Evolutionary conservation across 2,797 vertebrate species (phyloP), one percentile per base, ranked within the genome.

Genomic region (Babyrousa celebensis): DNA sequence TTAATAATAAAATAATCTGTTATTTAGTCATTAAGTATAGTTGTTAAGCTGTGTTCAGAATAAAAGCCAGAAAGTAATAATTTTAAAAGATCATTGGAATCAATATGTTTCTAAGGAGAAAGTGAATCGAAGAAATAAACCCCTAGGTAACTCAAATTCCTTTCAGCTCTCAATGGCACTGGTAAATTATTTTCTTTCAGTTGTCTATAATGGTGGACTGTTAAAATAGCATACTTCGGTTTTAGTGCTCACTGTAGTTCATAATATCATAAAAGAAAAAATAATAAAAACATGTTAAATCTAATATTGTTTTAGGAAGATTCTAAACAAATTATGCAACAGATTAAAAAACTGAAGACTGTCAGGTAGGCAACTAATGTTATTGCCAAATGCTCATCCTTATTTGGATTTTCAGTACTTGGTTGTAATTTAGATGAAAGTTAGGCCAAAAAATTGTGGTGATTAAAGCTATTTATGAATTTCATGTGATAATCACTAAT

Each of bases 11-110:
- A 98, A 98, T 88, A 97, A 98, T 98, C 97, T 98, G 97, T 98
- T 99, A 98, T 98, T 99, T 98, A 98, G 98, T 98, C 96, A 98
- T 98, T 99, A 99, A 99, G 97, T 98, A 98, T 92, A 95, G 98
- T 98, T 99, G 98, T 98, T 98, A 98, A 99, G 97, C n/a, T 98
- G 98, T 98, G 98, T 97, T 98, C 94, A 96, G 94, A 98, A 97
- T 96, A 98, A 98, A 96, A 97, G 97, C 79, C 98, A 96, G 36
- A 98, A 98, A 98, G 98, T 98, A 99, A 98, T 98, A 98, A 98
- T 98, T 98, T 98, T 97, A 95, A 98, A 97, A 97, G 94, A 98
- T 98, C 96, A 98, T 96, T 98, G 85, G 97, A 97, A 95, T 97
- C 65, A 54, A 83, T 18, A 82, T 17, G 60, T 86, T 62, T 95